phyloP scores from a whole-genome alignment of 1,140 invertebrate genomes.

The Calycopis cecrops region DNA sequence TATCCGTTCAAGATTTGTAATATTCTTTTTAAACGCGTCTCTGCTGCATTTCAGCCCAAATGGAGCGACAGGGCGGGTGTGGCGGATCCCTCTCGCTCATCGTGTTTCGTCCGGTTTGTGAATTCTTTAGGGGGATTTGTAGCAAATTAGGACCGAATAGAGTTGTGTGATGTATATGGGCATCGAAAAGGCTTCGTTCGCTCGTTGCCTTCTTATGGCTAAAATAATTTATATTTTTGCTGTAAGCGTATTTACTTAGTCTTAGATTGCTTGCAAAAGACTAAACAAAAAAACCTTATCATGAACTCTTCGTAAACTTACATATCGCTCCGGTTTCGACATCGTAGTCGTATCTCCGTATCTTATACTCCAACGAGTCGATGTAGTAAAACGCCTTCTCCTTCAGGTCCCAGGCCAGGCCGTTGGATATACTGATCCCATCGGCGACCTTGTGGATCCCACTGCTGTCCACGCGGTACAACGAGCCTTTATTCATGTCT shows the following conservation, averaged over 20 bases:
- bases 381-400: constrained; percentile 85
- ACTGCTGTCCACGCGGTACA: constrained; percentile 74
- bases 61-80: too few species aligned
- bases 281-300: too few species aligned
- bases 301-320: constrained; percentile 67
- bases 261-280: too few species aligned
- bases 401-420: constrained; percentile 85
- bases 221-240: constrained; percentile 73
- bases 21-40: too few species aligned
- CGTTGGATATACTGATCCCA: constrained; percentile 84
- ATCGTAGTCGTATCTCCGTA: constrained; percentile 87
- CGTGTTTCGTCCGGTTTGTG: too few species aligned
- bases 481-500: constrained; percentile 69
- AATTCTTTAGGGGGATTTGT: too few species aligned
- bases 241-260: too few species aligned
- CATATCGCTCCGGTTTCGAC: constrained; percentile 78
- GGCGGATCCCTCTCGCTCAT: too few species aligned
- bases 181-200: constrained; percentile 78
- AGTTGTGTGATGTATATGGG: too few species aligned
- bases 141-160: too few species aligned
- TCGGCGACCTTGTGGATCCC: constrained; percentile 54
- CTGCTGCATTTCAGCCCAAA: too few species aligned
- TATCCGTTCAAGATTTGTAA: too few species aligned
- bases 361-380: constrained; percentile 79
- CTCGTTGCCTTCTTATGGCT: constrained; percentile 74